phyloP scores from a whole-genome alignment of 2,113 vertebrate genomes.

The Bostrychus sinensis region DNA sequence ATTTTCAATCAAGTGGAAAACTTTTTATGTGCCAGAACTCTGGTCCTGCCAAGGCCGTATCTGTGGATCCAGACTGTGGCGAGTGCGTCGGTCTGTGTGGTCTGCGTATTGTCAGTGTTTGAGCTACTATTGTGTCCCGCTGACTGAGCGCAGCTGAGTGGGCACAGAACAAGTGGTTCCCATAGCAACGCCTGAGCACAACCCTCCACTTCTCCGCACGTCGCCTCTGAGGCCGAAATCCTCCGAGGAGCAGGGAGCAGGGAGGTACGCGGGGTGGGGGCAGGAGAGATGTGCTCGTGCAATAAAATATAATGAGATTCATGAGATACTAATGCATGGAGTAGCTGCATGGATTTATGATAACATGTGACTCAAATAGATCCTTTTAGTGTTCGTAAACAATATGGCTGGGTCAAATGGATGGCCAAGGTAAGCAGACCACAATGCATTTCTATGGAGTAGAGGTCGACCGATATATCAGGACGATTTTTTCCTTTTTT shows the following conservation, averaged over 20 bases:
- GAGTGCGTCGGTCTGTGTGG: constrained; percentile 25
- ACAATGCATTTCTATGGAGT: too few relatives aligned
- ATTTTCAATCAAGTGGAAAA: constrained; percentile 14
- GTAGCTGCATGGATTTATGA: too few relatives aligned
- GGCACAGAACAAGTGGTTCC: constrained; percentile 72
- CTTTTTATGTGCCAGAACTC: constrained; percentile 4
- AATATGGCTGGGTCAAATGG: too few relatives aligned
- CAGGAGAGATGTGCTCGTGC: too few relatives aligned
- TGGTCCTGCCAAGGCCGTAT: constrained; percentile 17
- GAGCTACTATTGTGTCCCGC: constrained; percentile 63
- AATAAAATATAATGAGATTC: too few relatives aligned
- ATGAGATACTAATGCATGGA: too few relatives aligned
- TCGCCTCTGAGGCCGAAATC: constrained; percentile 66
- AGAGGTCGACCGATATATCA: too few relatives aligned
- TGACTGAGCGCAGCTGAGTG: constrained; percentile 68
- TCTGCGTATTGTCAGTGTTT: constrained; percentile 33
- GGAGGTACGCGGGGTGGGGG: neutral
- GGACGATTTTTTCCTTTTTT: too few relatives aligned
- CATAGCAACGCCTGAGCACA: constrained; percentile 73
- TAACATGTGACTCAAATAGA: too few relatives aligned
- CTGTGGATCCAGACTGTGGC: constrained; percentile 34
- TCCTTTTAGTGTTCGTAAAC: too few relatives aligned
- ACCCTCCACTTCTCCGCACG: constrained; percentile 50
- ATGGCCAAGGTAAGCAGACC: too few relatives aligned
- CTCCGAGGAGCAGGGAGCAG: constrained; percentile 46